phyloP scores from a whole-genome alignment of 2,797 vertebrate genomes.

The Neostethus bicornis region DNA sequence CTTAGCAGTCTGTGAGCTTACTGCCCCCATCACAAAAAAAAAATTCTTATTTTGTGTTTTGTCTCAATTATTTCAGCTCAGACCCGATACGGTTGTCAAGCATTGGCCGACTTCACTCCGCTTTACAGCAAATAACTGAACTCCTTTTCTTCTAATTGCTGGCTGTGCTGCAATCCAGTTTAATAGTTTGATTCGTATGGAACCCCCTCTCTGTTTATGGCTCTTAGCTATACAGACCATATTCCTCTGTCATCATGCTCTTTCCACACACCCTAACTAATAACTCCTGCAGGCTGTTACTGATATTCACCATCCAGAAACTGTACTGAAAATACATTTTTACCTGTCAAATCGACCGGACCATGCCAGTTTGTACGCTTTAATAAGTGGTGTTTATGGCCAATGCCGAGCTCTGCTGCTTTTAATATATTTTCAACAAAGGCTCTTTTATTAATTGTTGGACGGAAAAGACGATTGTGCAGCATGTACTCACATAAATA shows the following conservation, averaged over 20 bases:
- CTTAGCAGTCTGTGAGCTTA: no score
- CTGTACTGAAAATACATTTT: conserved; percentile 50
- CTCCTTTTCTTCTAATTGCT: conserved; percentile 31
- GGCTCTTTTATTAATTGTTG: conserved; percentile 55
- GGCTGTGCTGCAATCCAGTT: conserved; percentile 22
- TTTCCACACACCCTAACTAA: conserved; percentile 58
- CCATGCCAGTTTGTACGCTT: conserved; percentile 58
- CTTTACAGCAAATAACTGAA: conserved; percentile 28
- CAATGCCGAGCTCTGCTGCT: conserved; percentile 33
- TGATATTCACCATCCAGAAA: conserved; percentile 53
- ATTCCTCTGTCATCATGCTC: conserved; percentile 57
- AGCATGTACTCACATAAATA: conserved; percentile 25
- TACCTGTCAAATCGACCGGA: conserved; percentile 57
- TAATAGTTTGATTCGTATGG: conserved; percentile 26
- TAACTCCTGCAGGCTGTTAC: conserved; percentile 58
- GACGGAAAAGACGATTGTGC: conserved; percentile 30
- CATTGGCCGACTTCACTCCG: conserved; percentile 22
- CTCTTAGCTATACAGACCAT: conserved; percentile 29
- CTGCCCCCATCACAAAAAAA: no score
- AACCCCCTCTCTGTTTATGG: conserved; percentile 50
- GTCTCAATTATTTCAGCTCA: neutral
- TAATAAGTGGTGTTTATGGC: conserved; percentile 72
- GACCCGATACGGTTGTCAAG: conserved; percentile 35
- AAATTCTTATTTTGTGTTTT: conserved; percentile 8
- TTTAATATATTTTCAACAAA: conserved; percentile 61